Conservation (phyloP, 2,113 vertebrate species). For the Oceanodroma tethys region DNA sequence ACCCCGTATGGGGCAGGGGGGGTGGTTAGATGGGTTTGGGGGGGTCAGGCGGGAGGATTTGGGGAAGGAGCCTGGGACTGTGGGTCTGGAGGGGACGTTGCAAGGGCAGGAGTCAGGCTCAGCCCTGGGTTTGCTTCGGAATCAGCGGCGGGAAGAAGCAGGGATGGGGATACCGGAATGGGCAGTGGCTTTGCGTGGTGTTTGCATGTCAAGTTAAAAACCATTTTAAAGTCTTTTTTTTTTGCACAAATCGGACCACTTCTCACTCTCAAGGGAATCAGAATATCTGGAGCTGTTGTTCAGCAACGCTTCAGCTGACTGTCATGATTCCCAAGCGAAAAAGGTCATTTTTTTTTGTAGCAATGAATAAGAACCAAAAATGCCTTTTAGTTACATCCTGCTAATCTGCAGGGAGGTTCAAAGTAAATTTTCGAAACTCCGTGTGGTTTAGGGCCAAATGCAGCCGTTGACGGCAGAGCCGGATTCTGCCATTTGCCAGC, state of each 20-base stretch:
- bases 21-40: neutral
- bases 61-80: neutral
- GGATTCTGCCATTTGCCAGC: neutral
- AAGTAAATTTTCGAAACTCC: neutral
- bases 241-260: neutral
- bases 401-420: neutral
- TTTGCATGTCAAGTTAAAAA: neutral
- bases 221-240: neutral
- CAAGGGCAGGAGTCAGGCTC: neutral
- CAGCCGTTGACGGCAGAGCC: neutral
- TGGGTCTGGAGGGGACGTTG: neutral
- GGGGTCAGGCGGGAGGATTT: neutral
- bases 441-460: neutral
- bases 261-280: neutral
- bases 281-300: neutral
- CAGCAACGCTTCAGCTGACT: neutral
- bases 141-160: neutral
- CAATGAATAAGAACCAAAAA: neutral
- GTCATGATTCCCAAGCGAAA: neutral
- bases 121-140: rapidly evolving
- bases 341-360: neutral
- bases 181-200: rapidly evolving
- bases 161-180: neutral
- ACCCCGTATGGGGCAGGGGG: neutral
- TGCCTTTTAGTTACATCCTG: neutral